These are phyloP conservation scores for Reticulitermes speratus DNA, from an alignment of 1,140 invertebrate species.

Conservation along the genomic window DNA sequence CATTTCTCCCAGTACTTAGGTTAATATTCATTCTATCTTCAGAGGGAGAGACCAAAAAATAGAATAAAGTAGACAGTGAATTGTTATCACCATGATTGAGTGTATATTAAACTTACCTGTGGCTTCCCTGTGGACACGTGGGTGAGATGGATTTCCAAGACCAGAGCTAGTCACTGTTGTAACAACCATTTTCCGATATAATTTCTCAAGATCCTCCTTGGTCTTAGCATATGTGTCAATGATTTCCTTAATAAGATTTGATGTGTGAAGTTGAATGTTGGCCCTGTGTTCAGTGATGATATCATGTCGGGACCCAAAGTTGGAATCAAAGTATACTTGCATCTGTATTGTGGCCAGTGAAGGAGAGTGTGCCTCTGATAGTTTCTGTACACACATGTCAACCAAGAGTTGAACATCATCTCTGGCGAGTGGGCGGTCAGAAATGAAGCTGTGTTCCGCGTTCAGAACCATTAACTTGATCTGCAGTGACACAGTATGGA, in stretches of 20 bases:
- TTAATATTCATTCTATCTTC: neutral
- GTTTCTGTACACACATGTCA: slow-evolving; percentile 39
- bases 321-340: slow-evolving; percentile 67
- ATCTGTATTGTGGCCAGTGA: slow-evolving; percentile 59
- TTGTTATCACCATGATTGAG: neutral
- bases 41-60: neutral
- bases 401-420: slow-evolving; percentile 28
- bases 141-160: slow-evolving; percentile 58
- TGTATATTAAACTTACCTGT: slow-evolving; percentile 37
- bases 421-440: slow-evolving; percentile 10
- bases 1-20: neutral
- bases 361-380: slow-evolving; percentile 43
- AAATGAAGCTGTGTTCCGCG: slow-evolving; percentile 27
- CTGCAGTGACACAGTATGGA: neutral
- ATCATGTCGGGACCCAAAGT: slow-evolving; percentile 59
- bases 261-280: slow-evolving; percentile 50
- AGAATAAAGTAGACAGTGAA: neutral
- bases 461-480: slow-evolving; percentile 28
- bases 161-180: slow-evolving; percentile 61
- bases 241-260: slow-evolving; percentile 57
- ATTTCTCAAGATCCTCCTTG: slow-evolving; percentile 51
- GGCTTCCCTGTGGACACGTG: slow-evolving; percentile 55
- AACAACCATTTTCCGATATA: slow-evolving; percentile 64
- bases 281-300: slow-evolving; percentile 47
- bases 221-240: slow-evolving; percentile 48